Conservation (phyloP, 2,113 vertebrate species). For the Aix galericulata region DNA sequence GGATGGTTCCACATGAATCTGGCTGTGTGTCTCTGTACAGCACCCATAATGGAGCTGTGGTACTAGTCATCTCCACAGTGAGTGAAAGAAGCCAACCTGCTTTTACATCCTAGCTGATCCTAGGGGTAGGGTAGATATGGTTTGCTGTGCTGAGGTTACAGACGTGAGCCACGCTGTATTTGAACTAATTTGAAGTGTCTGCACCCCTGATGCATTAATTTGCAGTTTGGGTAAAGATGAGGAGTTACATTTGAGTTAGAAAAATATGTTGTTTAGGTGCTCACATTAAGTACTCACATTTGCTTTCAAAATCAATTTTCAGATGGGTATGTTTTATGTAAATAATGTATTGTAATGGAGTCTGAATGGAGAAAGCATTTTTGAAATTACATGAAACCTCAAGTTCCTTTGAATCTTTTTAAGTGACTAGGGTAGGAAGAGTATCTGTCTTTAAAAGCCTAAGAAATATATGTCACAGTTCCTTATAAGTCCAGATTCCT, state of each 20-base stretch:
- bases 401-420: background rate
- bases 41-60: background rate
- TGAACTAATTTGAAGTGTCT: background rate
- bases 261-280: background rate
- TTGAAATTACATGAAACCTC: background rate
- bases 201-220: background rate
- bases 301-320: background rate
- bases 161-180: background rate
- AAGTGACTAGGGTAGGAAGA: background rate
- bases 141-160: background rate
- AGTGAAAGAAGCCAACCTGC: background rate
- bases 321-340: background rate
- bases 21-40: background rate
- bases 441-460: background rate
- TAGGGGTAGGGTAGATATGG: background rate
- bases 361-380: background rate
- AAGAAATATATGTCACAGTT: background rate
- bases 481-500: background rate
- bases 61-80: background rate
- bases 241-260: background rate
- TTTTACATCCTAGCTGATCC: background rate
- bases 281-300: background rate
- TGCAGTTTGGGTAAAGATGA: background rate
- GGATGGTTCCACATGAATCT: fast-evolving
- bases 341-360: background rate